Conservation (phyloP, 1,140 invertebrate species). For the Harpegnathos saltator region DNA sequence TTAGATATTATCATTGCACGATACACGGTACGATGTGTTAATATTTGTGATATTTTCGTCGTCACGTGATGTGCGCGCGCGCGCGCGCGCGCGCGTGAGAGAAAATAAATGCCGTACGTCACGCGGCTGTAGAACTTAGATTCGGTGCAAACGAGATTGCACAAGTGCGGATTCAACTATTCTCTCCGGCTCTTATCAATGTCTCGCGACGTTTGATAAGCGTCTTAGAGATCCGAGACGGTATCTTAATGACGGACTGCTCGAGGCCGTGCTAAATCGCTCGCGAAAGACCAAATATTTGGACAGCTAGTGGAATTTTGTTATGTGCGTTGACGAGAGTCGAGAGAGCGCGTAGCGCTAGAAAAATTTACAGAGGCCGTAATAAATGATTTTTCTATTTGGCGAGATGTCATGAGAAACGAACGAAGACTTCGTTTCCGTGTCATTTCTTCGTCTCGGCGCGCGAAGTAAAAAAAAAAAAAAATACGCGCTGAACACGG, state of each 20-base stretch:
- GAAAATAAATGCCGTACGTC: not conserved
- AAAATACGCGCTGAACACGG: too few species aligned
- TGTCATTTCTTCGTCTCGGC: too few species aligned
- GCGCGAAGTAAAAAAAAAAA: too few species aligned
- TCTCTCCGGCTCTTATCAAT: constrained; percentile 50
- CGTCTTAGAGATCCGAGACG: constrained; percentile 19
- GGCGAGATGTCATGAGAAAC: too few species aligned
- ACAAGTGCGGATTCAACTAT: constrained; percentile 24
- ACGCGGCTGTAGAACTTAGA: not conserved
- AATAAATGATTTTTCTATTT: not conserved
- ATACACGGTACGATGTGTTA: too few species aligned
- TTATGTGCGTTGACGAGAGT: not conserved
- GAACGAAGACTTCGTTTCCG: too few species aligned
- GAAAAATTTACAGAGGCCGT: not conserved
- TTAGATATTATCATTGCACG: too few species aligned
- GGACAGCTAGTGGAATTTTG: not conserved
- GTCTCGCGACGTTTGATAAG: constrained; percentile 39
- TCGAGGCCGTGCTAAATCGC: constrained; percentile 39
- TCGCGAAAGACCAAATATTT: constrained; percentile 10
- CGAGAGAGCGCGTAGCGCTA: not conserved
- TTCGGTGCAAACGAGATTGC: not conserved
- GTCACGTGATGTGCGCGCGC: too few species aligned
- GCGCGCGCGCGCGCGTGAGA: too few species aligned
- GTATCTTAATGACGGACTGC: constrained; percentile 52
- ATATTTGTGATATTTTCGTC: too few species aligned